Percentiles rank a stretch among this genome's conserved stretches.
These are phyloP conservation scores for Thamnaconus septentrionalis DNA, from an alignment of 2,113 vertebrate species.

Conservation along the genomic window DNA sequence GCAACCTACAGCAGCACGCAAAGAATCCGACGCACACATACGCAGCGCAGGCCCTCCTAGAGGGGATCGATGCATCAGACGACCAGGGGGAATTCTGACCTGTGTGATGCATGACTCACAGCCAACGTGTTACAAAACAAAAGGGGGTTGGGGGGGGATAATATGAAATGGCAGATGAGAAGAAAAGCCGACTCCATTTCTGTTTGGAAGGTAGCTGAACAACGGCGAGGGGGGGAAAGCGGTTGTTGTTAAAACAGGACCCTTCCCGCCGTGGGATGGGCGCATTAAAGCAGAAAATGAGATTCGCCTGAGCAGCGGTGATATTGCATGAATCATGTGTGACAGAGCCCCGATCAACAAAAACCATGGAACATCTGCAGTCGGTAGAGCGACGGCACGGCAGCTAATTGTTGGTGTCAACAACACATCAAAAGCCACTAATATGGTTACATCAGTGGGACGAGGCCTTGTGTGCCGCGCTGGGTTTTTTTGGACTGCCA, in stretches of 20 bases:
- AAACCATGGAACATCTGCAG: too few species aligned
- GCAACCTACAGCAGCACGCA: neutral
- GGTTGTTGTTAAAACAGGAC: neutral
- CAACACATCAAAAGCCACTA: constrained; percentile 49
- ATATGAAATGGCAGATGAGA: constrained; percentile 25
- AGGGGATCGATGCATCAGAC: constrained; percentile 21
- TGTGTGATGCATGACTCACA: constrained; percentile 47
- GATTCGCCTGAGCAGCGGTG: constrained; percentile 1
- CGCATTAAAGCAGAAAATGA: too few species aligned
- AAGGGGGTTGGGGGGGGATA: constrained; percentile 32
- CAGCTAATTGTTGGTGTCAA: constrained; percentile 18
- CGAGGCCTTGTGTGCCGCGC: constrained; percentile 27
- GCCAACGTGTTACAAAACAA: constrained; percentile 39
- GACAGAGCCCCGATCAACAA: neutral
- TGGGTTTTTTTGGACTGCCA: constrained; percentile 52
- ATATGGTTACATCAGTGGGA: constrained; percentile 50
- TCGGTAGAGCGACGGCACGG: too few species aligned
- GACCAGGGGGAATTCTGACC: constrained; percentile 19
- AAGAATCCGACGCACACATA: neutral
- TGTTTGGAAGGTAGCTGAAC: neutral
- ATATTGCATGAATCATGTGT: constrained; percentile 13
- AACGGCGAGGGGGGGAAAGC: neutral
- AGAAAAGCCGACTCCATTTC: constrained; percentile 31
- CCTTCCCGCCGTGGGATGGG: too few species aligned
- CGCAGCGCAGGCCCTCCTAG: constrained; percentile 21